Evolutionary conservation across 2,113 vertebrate genomes (phyloP), one percentile per base, ranked within the genome.

Genomic region (Tautogolabrus adspersus): DNA sequence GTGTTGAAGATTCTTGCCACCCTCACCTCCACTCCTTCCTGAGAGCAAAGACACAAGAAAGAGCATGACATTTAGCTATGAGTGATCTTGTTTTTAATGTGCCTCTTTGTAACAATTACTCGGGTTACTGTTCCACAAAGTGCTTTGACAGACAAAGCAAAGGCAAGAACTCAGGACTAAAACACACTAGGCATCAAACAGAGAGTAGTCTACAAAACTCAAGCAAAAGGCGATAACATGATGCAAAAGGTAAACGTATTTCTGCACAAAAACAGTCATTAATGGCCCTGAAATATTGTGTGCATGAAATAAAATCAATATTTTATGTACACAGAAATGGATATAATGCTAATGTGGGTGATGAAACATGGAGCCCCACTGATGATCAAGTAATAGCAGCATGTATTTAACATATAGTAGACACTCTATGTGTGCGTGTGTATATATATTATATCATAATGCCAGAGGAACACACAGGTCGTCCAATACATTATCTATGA

Each of bases 1-100:
- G 98, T 99, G 89, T 99, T 99, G 93, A 99, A 99, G 93, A 99
- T 99, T 71, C 98, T 94, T 2, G 98, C 98, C 88, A 99, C 98
- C 0, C 98, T 92, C 56, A 99, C 98, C 91, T 99, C 98, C 19
- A 99, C 98, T 6, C 98, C 98, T 91, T 99, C 98, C 98, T 99
- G 93, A 58, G 70, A 82, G 64, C 13, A 81, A 9, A 84, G 8
- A 72, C 57, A 63, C 12, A 67, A 60, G 1, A 75, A 55, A 34
- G 3, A 2, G 9, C n/a, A 10, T 38, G 16, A 58, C 5, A 7
- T 7, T 49, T 7, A 49, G 18, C 23, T 21, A 15, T 37, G 6
- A 52, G 12, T 16, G 8, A 15, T 19, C 10, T 3, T 54, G 10
- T 38, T 54, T 6, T 22, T 49, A 26, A 37, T 1, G 15, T 7